A percentile compares a stretch with the other conserved stretches of the same genome.
Evolutionary conservation across 2,888 invertebrate genomes (phyloP).

Genomic region (Ornithoptera priamus): DNA sequence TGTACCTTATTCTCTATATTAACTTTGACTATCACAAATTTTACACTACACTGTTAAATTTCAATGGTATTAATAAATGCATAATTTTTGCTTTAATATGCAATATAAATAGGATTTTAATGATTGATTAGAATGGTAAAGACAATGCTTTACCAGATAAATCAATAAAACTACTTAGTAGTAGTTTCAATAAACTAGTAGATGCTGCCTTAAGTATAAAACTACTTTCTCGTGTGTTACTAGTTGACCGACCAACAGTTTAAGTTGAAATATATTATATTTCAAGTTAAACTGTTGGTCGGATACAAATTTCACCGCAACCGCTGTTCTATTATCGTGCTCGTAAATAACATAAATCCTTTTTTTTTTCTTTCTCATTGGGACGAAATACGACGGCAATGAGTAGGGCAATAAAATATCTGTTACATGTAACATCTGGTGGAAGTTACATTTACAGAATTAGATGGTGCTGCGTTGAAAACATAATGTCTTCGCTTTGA

Average conservation of each 20-base stretch:
- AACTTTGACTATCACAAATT: no score
- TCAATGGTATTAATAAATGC: no score
- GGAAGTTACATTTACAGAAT: constrained; percentile 34
- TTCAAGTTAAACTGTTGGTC: not conserved
- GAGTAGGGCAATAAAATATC: constrained; percentile 44
- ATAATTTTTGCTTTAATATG: no score
- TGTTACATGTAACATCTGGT: constrained; percentile 38
- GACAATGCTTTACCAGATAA: no score
- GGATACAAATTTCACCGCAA: constrained; percentile 40
- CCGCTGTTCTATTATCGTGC: constrained; percentile 38
- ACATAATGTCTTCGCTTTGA: constrained; percentile 21
- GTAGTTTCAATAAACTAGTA: not conserved
- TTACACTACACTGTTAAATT: no score
- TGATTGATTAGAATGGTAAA: no score
- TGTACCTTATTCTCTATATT: no score
- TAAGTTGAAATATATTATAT: not conserved
- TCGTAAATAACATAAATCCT: constrained; percentile 50
- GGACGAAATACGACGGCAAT: constrained; percentile 41
- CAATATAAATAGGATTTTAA: no score
- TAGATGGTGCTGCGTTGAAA: constrained; percentile 33
- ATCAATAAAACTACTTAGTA: not conserved
- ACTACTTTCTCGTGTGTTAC: not conserved
- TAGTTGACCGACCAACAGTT: not conserved
- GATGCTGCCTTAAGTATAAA: not conserved
- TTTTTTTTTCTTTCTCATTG: constrained; percentile 49